Base-by-base conservation (phyloP, 2,113 vertebrate genomes). In the Neodontobutis hainanensis region DNA sequence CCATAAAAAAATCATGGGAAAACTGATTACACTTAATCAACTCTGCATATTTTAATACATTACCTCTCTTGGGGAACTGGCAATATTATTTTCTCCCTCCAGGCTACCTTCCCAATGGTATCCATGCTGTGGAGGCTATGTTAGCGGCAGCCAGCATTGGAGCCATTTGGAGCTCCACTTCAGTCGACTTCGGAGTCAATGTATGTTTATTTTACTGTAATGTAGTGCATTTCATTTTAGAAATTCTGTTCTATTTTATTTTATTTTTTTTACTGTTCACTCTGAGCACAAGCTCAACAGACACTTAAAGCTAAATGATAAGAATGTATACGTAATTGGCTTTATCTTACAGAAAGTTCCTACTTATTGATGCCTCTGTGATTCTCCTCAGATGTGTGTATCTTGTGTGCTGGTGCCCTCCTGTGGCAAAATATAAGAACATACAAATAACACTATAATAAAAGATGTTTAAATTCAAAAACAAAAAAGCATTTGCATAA, bases 141-240 rank as follows among this genome's bases (percentile, higher is more conserved):
- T 87, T 99, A 62, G 97, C 97, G 0, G 87, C 94, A 0, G 94
- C 96, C 0, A 98, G 95, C 81, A 95, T 98, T 0, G 97, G 97
- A 0, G 97, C 97, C 12, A 92, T 98, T 83, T 99, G 97, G 97
- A 99, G 96, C 45, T 94, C 97, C 44, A 98, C 96, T 0, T 98
- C 97, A 2, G 95, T 96, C 0, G 97, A 99, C 82, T 99, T 99
- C 8, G 97, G 97, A 6, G 93, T 97, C 61, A 99, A 97, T 0
- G 96, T 99, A 89, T 96, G 96, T 58, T 58, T 42, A n/a, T 19
- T 58, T 58, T 3, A 19, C 16, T 43, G 4, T 4, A 55, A 36
- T 14, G 19, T 27, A 27, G 19, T 27, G 19, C 3, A 27, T 27
- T 27, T 27, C 19, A 27, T n/a, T n/a, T n/a, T n/a, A n/a, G n/a